These are phyloP conservation scores for Manacus vitellinus DNA, from an alignment of 2,113 vertebrate genomes.

Conservation along the genomic window DNA sequence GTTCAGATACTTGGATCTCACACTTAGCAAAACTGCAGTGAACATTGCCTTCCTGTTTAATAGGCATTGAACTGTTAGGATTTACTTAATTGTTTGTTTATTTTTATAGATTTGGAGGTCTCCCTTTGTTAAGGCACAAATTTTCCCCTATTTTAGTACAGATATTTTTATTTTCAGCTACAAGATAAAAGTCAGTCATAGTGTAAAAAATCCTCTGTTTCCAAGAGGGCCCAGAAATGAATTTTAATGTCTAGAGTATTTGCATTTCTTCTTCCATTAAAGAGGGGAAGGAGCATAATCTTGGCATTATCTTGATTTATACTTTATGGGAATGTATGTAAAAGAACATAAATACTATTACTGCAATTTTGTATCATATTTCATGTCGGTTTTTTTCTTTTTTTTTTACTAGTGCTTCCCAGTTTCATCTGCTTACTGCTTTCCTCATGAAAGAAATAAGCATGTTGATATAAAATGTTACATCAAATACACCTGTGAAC, in stretches of 20 bases:
- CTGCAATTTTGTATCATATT: conserved; percentile 63
- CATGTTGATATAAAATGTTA: conserved; percentile 23
- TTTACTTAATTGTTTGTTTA: conserved; percentile 12
- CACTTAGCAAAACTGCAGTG: not conserved
- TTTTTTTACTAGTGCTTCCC: conserved; percentile 38
- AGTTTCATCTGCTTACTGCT: conserved; percentile 38
- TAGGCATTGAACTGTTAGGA: conserved; percentile 3
- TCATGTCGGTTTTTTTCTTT: conserved; percentile 29
- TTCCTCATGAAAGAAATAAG: conserved; percentile 54
- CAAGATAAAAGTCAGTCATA: conserved; percentile 34
- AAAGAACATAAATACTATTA: conserved; percentile 70
- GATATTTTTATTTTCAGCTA: conserved; percentile 54
- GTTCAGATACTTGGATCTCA: not conserved
- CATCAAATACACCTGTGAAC: conserved; percentile 15
- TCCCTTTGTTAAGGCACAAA: not conserved
- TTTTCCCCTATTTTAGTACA: conserved; percentile 40
- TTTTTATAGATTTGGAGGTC: conserved; percentile 25
- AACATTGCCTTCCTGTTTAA: conserved; percentile 6
- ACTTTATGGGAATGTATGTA: conserved; percentile 49
- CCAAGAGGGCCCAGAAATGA: conserved; percentile 35
- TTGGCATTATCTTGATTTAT: conserved; percentile 67
- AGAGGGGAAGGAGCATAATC: conserved; percentile 44
- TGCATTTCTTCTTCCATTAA: conserved; percentile 54
- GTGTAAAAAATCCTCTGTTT: conserved; percentile 23
- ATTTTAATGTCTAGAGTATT: conserved; percentile 58